Evolutionary conservation across 2,888 invertebrate species (phyloP).

Genomic region (Leptinotarsa haldemani): DNA sequence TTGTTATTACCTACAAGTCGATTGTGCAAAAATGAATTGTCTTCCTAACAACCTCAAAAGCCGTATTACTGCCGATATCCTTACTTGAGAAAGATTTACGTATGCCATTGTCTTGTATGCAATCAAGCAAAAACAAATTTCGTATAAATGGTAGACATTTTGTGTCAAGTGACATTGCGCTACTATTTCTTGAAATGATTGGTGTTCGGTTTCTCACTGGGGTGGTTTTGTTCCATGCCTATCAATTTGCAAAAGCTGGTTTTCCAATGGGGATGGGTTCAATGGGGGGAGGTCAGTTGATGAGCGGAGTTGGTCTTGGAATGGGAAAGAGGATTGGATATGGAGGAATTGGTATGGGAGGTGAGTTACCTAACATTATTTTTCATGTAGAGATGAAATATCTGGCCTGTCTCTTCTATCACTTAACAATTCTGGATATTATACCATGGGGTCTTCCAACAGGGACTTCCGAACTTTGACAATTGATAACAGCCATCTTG

Average conservation of each 20-base stretch:
- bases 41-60: conserved; percentile 26
- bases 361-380: not conserved
- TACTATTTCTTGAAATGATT: conserved; percentile 6
- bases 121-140: conserved; percentile 23
- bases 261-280: conserved; percentile 26
- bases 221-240: conserved; percentile 4
- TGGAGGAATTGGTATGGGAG: conserved; percentile 13
- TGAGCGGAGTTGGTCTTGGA: conserved; percentile 45
- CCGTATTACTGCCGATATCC: conserved; percentile 24
- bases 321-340: conserved; percentile 33
- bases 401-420: not conserved
- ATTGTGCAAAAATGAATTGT: not conserved
- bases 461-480: too few relatives aligned
- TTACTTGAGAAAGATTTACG: not conserved
- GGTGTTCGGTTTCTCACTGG: not conserved
- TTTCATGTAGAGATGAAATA: not conserved
- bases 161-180: not conserved
- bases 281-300: conserved; percentile 47
- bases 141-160: conserved; percentile 21
- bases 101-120: conserved; percentile 18
- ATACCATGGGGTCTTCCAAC: too few relatives aligned
- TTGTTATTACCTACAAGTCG: not conserved
- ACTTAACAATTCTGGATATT: too few relatives aligned
- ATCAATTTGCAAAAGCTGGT: not conserved
- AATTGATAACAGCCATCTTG: too few relatives aligned